These are phyloP conservation scores for Sterna hirundo DNA, from an alignment of 2,113 vertebrate genomes.

Conservation along the genomic window DNA sequence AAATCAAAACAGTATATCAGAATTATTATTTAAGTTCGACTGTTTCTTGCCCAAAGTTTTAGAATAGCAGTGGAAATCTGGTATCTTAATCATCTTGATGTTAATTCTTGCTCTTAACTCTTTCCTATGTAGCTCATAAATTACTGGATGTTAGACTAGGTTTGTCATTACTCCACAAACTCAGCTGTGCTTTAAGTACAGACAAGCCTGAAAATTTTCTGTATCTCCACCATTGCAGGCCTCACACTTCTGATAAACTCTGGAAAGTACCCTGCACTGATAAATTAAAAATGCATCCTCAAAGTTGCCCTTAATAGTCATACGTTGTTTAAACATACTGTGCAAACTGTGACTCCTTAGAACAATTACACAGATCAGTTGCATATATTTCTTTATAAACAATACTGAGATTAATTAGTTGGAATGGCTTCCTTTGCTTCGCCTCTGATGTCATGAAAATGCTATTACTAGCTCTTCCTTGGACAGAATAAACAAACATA, in stretches of 20 bases:
- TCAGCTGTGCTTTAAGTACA: neutral
- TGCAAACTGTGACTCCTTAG: conserved; percentile 65
- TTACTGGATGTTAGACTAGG: neutral
- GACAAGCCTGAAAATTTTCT: neutral
- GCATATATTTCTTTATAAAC: conserved; percentile 64
- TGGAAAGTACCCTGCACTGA: neutral
- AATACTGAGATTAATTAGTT: conserved; percentile 64
- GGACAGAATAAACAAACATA: conserved; percentile 66
- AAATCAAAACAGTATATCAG: neutral
- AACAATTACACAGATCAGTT: conserved; percentile 57
- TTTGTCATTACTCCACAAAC: neutral
- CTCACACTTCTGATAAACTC: neutral
- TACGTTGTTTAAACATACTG: conserved; percentile 31
- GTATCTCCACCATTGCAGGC: neutral
- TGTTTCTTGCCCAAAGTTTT: neutral
- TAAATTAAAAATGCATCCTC: conserved; percentile 45
- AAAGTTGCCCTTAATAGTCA: conserved; percentile 10
- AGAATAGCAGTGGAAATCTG: neutral
- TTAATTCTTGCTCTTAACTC: neutral
- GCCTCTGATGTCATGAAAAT: conserved; percentile 72
- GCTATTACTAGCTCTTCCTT: conserved; percentile 68
- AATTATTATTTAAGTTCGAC: neutral
- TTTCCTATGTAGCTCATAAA: neutral
- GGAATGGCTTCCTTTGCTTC: conserved; percentile 68
- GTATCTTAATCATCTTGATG: neutral